A percentile compares a stretch with the other conserved stretches of the same genome.
These are phyloP conservation scores for Merodon equestris DNA, from an alignment of 2,888 invertebrate genomes.

Conservation along the genomic window DNA sequence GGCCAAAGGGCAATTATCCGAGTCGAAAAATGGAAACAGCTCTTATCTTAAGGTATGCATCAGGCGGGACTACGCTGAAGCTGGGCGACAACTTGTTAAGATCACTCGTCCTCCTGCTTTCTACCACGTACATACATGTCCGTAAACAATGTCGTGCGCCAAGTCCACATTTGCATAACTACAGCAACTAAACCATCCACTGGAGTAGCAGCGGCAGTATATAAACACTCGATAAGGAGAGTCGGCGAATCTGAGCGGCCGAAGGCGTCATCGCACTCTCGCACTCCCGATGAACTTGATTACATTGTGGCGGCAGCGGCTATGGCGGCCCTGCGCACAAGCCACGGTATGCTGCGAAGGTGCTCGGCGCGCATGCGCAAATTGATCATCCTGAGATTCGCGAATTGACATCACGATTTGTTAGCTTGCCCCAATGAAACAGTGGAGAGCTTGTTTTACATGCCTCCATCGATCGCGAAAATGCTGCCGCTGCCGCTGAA, in stretches of 20 bases:
- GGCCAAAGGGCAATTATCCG: constrained; percentile 51
- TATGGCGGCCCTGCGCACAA: no score
- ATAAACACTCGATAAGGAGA: constrained; percentile 61
- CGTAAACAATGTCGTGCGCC: constrained; percentile 56
- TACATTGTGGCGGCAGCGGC: constrained; percentile 36
- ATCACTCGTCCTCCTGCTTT: constrained; percentile 23
- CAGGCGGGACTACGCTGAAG: constrained; percentile 14
- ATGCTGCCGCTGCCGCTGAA: constrained; percentile 26
- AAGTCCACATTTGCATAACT: constrained; percentile 54
- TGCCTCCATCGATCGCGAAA: constrained; percentile 52
- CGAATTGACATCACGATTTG: constrained; percentile 68
- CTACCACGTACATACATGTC: constrained; percentile 8
- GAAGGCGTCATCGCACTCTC: constrained; percentile 53
- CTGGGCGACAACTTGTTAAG: constrained; percentile 40
- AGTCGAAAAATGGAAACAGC: constrained; percentile 42
- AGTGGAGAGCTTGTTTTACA: constrained; percentile 61
- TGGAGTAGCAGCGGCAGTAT: constrained; percentile 13
- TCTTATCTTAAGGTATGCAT: constrained; percentile 59
- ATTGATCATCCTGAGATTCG: constrained; percentile 66
- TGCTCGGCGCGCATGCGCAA: constrained; percentile 58
- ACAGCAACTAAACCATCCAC: no score
- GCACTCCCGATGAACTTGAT: constrained; percentile 60
- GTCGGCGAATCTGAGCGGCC: constrained; percentile 2
- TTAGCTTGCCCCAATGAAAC: constrained; percentile 60
- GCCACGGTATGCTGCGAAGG: no score